Evolutionary conservation across 2,797 vertebrate genomes (phyloP).

Genomic region (Melanotaenia nigrans): DNA sequence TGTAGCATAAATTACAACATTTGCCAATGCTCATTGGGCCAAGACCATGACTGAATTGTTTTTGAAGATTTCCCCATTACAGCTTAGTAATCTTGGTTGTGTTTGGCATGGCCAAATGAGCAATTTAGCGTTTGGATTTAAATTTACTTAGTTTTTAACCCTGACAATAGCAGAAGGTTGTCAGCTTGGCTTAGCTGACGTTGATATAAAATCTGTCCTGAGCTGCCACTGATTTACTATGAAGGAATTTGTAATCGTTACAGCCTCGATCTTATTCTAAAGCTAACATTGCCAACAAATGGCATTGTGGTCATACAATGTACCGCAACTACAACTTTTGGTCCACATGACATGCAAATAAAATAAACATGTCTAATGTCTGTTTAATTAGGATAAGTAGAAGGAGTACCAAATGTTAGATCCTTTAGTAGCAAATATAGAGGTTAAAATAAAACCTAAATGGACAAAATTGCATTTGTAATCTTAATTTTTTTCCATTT

Average conservation of each 20-base stretch:
- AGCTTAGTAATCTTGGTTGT: not conserved
- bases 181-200: not conserved
- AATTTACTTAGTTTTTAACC: not conserved
- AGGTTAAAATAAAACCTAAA: too few relatives aligned
- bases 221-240: too few relatives aligned
- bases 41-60: slow-evolving; percentile 31
- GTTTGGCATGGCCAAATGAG: too few relatives aligned
- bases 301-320: not conserved
- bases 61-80: not conserved
- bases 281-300: not conserved
- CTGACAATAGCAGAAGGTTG: not conserved
- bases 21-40: slow-evolving; percentile 18
- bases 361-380: not conserved
- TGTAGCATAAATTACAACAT: slow-evolving; percentile 17
- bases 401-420: too few relatives aligned
- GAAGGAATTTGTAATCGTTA: too few relatives aligned
- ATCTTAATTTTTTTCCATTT: too few relatives aligned
- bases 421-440: too few relatives aligned
- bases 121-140: not conserved
- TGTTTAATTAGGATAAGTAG: too few relatives aligned
- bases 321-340: not conserved
- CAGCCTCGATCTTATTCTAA: not conserved
- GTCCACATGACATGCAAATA: not conserved
- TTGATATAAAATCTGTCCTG: not conserved
- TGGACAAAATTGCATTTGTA: too few relatives aligned